These are phyloP conservation scores for Artibeus lituratus DNA, from an alignment of 2,797 vertebrate species.

Conservation along the genomic window DNA sequence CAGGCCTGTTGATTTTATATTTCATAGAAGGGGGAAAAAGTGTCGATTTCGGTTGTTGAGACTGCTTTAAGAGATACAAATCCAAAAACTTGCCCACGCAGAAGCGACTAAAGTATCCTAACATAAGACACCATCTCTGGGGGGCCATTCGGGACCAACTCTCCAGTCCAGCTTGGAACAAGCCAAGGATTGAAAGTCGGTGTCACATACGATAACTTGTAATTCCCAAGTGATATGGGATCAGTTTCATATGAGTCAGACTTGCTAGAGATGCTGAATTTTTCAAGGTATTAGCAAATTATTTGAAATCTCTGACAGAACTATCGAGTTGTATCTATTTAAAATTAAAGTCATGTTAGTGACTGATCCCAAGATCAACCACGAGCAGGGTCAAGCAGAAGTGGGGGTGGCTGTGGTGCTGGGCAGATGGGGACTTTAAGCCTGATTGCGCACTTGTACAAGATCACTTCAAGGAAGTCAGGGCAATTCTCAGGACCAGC, in stretches of 20 bases:
- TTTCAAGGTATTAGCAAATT: constrained; percentile 2
- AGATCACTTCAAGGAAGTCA: neutral
- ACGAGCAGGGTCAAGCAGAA: neutral
- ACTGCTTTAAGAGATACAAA: neutral
- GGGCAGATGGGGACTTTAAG: neutral
- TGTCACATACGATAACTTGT: neutral
- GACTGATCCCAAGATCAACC: constrained; percentile 20
- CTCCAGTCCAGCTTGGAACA: neutral
- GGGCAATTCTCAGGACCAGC: neutral
- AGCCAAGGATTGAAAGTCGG: neutral
- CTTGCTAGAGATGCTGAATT: neutral
- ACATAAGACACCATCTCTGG: neutral
- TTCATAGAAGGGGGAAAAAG: neutral
- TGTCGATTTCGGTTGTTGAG: neutral
- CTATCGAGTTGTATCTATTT: neutral
- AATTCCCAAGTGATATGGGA: neutral
- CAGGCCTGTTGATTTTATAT: neutral
- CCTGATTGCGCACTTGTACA: neutral
- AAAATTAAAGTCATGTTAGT: constrained; percentile 27
- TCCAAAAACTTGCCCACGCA: neutral
- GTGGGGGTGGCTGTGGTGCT: neutral
- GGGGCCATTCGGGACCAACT: neutral
- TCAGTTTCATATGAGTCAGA: constrained; percentile 1
- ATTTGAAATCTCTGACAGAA: neutral
- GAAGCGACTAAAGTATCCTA: neutral